phyloP scores from a whole-genome alignment of 2,113 vertebrate species.

The Xiphias gladius region DNA sequence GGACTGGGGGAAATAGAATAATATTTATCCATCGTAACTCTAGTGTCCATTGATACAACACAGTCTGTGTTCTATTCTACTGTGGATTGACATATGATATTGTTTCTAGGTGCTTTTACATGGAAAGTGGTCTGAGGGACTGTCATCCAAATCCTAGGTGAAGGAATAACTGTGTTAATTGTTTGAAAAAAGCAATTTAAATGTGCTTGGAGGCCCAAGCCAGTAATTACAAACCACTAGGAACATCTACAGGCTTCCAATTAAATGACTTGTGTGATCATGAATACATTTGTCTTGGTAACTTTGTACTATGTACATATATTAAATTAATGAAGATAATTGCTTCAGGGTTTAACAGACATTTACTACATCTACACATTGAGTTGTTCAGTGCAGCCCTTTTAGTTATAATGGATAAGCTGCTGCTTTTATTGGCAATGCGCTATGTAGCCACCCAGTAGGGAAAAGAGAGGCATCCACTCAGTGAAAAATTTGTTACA shows the following conservation, averaged over 20 bases:
- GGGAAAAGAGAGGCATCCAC: slow-evolving; percentile 62
- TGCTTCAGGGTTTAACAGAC: slow-evolving; percentile 66
- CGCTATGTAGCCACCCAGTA: slow-evolving; percentile 27
- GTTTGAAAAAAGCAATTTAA: slow-evolving; percentile 76
- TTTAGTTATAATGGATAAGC: slow-evolving; percentile 49
- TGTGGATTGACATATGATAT: slow-evolving; percentile 11
- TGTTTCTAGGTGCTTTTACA: slow-evolving; percentile 1
- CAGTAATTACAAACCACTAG: slow-evolving; percentile 75
- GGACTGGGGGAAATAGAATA: not conserved
- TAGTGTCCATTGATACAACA: slow-evolving; percentile 1
- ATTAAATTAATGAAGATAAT: slow-evolving; percentile 75
- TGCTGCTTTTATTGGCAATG: slow-evolving; percentile 46
- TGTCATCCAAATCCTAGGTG: slow-evolving; percentile 39
- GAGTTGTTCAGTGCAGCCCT: slow-evolving; percentile 38
- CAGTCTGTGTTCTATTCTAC: slow-evolving; percentile 14
- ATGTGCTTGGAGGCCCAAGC: slow-evolving; percentile 70
- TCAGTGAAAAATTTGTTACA: slow-evolving; percentile 66
- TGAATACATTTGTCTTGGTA: slow-evolving; percentile 54
- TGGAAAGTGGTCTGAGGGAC: slow-evolving; percentile 12
- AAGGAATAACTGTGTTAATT: slow-evolving; percentile 70
- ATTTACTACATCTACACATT: slow-evolving; percentile 38
- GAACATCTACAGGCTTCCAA: slow-evolving; percentile 45
- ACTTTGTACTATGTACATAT: slow-evolving; percentile 52
- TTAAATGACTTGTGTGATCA: slow-evolving; percentile 64
- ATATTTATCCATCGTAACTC: not conserved